Percentiles rank a stretch among this genome's conserved stretches.
phyloP scores from a whole-genome alignment of 2,113 vertebrate genomes.

The Cygnus atratus region DNA sequence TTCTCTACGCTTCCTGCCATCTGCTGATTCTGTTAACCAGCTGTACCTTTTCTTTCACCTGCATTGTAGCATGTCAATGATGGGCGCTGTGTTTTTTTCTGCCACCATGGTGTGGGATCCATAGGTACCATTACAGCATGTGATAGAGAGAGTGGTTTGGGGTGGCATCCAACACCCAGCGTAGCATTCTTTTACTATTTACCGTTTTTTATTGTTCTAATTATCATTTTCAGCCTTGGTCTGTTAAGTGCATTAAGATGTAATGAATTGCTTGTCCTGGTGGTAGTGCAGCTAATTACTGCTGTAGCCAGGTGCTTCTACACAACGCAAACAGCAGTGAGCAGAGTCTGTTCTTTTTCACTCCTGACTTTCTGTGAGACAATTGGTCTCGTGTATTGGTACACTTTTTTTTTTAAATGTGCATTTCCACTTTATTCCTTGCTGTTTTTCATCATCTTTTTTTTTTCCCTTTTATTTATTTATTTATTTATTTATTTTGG shows the following conservation, averaged over 20 bases:
- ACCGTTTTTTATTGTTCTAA: not conserved
- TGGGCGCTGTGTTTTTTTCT: not conserved
- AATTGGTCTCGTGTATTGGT: not conserved
- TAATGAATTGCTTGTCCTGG: not conserved
- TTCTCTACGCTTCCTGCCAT: conserved; percentile 30
- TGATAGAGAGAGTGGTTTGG: not conserved
- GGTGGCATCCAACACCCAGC: not conserved
- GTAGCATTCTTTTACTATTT: not conserved
- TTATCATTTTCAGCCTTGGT: not conserved
- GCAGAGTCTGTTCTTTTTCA: not conserved
- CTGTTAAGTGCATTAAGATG: not conserved
- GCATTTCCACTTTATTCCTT: not conserved
- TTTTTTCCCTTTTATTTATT: not conserved
- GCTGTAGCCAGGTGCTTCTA: not conserved
- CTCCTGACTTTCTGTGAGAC: not conserved
- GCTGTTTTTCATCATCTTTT: not conserved
- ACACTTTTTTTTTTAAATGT: not conserved
- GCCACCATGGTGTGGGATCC: not conserved
- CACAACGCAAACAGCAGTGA: not conserved
- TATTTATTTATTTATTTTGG: not conserved
- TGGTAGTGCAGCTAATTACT: not conserved
- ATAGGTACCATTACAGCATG: not conserved
- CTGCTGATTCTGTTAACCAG: conserved; percentile 10
- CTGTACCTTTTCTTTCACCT: conserved; percentile 4
- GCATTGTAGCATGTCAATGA: not conserved